Conservation (phyloP, 2,797 vertebrate genomes). For the Babyrousa celebensis region DNA sequence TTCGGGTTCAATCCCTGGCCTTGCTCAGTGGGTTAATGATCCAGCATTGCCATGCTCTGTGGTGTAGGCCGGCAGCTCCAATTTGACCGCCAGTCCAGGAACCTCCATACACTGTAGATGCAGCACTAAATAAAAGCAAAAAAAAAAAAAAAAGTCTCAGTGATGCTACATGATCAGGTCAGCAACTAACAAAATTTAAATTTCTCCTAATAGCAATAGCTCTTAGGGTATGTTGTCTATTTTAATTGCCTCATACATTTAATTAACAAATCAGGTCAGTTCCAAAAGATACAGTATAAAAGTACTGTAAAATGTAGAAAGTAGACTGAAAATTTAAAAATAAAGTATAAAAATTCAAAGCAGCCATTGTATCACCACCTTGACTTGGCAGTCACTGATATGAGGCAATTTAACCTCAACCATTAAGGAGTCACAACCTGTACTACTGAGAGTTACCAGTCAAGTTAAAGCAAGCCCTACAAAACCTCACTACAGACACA, state of each 20-base stretch:
- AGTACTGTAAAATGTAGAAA: not conserved
- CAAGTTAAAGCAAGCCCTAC: constrained; percentile 21
- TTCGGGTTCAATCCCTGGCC: too few relatives aligned
- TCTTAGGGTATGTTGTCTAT: not conserved
- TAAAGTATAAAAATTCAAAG: constrained; percentile 25
- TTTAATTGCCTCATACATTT: constrained; percentile 15
- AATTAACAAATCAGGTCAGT: not conserved
- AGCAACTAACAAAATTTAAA: constrained; percentile 20
- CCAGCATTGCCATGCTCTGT: too few relatives aligned
- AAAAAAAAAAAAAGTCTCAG: not conserved
- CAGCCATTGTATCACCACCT: not conserved
- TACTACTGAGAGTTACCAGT: not conserved
- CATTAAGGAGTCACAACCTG: not conserved
- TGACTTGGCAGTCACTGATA: not conserved
- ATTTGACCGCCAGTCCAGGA: too few relatives aligned
- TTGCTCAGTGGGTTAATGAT: too few relatives aligned
- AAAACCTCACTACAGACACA: not conserved
- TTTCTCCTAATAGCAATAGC: not conserved
- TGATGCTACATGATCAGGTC: not conserved
- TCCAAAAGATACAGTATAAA: constrained; percentile 7
- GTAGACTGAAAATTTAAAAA: not conserved
- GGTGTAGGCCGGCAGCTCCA: too few relatives aligned
- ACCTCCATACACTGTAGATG: too few relatives aligned
- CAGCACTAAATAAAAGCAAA: too few relatives aligned
- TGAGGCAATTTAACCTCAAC: not conserved